These are phyloP conservation scores for Gallinago stenura DNA, from an alignment of 2,797 vertebrate species.

Conservation along the genomic window DNA sequence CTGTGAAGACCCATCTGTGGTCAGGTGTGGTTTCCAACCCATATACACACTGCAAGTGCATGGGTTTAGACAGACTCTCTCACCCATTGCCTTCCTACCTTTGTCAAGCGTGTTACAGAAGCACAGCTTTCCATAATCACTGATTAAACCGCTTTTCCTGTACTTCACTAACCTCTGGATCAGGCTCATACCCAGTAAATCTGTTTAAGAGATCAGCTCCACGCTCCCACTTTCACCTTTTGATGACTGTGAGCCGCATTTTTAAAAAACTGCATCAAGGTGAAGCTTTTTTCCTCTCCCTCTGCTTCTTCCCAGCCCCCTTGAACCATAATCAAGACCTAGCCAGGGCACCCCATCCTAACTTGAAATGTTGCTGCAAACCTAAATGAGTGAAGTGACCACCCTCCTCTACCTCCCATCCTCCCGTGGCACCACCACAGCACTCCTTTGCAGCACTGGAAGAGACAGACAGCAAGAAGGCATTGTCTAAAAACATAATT, in stretches of 20 bases:
- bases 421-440: background rate
- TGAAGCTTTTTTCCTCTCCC: background rate
- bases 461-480: slow-evolving; percentile 71
- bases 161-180: slow-evolving; percentile 11
- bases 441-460: background rate
- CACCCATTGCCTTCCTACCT: background rate
- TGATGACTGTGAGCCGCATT: background rate
- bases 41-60: accelerated
- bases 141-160: background rate
- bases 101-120: background rate
- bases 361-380: background rate
- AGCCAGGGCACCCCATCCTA: background rate
- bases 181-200: slow-evolving; percentile 1
- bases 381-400: background rate
- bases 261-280: background rate
- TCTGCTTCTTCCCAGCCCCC: background rate
- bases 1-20: background rate
- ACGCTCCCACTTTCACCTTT: background rate
- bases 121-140: background rate
- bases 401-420: background rate
- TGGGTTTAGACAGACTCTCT: background rate
- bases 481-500: slow-evolving; percentile 82
- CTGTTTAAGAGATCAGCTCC: background rate
- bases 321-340: background rate
- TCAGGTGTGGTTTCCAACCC: background rate